phyloP scores from a whole-genome alignment of 1,140 invertebrate genomes.

The Drosophila nigromelanica region DNA sequence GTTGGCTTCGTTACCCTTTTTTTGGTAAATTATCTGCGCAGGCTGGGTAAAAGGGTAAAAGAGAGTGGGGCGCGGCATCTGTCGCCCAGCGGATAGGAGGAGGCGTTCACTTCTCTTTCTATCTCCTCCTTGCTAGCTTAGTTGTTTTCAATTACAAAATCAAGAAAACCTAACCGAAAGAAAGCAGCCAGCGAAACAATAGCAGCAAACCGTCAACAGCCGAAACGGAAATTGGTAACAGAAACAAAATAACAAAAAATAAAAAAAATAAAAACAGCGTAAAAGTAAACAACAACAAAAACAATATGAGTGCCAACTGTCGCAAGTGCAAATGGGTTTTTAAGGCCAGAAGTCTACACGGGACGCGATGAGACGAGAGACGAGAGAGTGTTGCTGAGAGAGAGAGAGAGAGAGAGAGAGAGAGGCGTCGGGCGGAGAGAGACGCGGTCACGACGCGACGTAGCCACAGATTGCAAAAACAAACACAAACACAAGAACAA shows the following conservation, averaged over 20 bases:
- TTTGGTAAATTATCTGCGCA: constrained; percentile 63
- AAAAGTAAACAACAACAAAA: constrained; percentile 29
- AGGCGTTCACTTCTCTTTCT: constrained; percentile 21
- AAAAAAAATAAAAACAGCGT: constrained; percentile 22
- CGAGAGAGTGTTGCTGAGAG: constrained; percentile 18
- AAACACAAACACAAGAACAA: constrained; percentile 10
- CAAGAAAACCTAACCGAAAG: constrained; percentile 51
- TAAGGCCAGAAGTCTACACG: constrained; percentile 58
- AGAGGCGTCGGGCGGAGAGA: background rate
- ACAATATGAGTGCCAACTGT: constrained; percentile 61
- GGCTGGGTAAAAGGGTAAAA: constrained; percentile 42
- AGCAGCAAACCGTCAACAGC: constrained; percentile 35
- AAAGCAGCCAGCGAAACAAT: constrained; percentile 49
- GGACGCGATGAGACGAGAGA: constrained; percentile 21
- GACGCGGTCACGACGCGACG: constrained; percentile 9
- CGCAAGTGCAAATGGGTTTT: constrained; percentile 76
- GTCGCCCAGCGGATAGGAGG: constrained; percentile 35
- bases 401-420: constrained; percentile 5
- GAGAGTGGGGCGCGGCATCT: constrained; percentile 30
- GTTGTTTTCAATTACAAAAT: constrained; percentile 74
- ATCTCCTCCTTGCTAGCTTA: constrained; percentile 7
- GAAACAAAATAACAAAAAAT: constrained; percentile 48
- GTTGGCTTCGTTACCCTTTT: constrained; percentile 64
- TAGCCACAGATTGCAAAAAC: constrained; percentile 39
- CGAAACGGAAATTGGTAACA: constrained; percentile 77